These are phyloP conservation scores for Leucoma salicis DNA, from an alignment of 2,888 invertebrate genomes.

Conservation along the genomic window DNA sequence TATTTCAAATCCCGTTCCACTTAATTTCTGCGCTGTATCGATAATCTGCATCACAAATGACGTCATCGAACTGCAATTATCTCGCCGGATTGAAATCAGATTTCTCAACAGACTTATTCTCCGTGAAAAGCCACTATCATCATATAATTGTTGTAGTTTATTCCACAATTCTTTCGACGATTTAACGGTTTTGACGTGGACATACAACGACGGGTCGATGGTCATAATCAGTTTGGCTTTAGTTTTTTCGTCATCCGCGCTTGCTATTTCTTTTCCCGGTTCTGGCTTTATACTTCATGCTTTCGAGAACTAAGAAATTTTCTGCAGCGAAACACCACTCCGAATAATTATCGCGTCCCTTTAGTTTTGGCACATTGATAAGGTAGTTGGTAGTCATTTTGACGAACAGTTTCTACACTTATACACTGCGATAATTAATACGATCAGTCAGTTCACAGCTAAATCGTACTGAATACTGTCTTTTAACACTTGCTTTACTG, in stretches of 20 bases:
- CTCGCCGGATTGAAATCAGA: neutral
- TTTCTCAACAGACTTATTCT: neutral
- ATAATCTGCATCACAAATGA: neutral
- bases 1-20: neutral
- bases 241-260: neutral
- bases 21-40: neutral
- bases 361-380: neutral
- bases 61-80: neutral
- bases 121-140: neutral
- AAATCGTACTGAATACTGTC: no score
- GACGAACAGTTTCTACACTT: no score
- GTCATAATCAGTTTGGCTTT: neutral
- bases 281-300: neutral
- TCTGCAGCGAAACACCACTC: neutral
- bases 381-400: neutral
- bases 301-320: neutral
- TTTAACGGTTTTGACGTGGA: neutral
- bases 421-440: no score
- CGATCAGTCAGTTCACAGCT: no score
- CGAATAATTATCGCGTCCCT: neutral
- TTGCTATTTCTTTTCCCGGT: neutral
- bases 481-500: no score
- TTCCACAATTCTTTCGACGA: neutral
- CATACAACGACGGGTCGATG: neutral
- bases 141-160: neutral